Base-by-base conservation (phyloP, 2,797 vertebrate species). In the Hipposideros larvatus region DNA sequence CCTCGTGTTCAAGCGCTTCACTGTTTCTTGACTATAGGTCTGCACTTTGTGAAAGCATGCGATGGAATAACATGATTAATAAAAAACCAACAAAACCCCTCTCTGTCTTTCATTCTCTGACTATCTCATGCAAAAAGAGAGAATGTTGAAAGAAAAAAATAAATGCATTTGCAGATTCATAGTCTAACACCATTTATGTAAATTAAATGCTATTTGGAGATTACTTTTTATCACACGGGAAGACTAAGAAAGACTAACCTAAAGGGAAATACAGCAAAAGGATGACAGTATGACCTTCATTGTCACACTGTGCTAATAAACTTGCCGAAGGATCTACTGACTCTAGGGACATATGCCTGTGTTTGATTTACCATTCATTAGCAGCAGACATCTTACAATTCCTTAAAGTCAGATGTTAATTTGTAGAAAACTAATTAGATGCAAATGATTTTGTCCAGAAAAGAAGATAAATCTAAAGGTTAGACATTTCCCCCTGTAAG, bases 371-470 rank as follows among this genome's bases (percentile, higher is more conserved):
- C 48, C 37, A 34, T 18, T 75, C 73, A 94, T 51, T 59, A 80
- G 51, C 82, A 66, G 55, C 31, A 87, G 75, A 28, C 26, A 57
- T 66, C 61, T 80, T 73, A 80, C 31, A 88, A 43, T 24, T 73
- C 41, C 90, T 90, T 77, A 80, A 75, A 94, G 28, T 43, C 87
- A 51, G 24, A 90, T 94, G 77, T 87, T 87, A 85, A 77, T 85
- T 91, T 79, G 51, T 53, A 94, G 48, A 21, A 71, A 90, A 55
- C 46, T 88, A 87, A 94, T 77, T 84, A 95, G 70, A 66, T 90
- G 80, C 63, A 89, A 96, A 92, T 87, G 6, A 28, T 82, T 88
- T 94, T 87, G 77, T 73, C 4, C 28, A 94, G 61, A 75, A 87
- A 61, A 73, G 34, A 90, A 71, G 65, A 63, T 80, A 70, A 93